Evolutionary conservation across 2,888 invertebrate genomes (phyloP), one percentile per base, ranked within the genome.

Genomic region (Sicus ferrugineus): DNA sequence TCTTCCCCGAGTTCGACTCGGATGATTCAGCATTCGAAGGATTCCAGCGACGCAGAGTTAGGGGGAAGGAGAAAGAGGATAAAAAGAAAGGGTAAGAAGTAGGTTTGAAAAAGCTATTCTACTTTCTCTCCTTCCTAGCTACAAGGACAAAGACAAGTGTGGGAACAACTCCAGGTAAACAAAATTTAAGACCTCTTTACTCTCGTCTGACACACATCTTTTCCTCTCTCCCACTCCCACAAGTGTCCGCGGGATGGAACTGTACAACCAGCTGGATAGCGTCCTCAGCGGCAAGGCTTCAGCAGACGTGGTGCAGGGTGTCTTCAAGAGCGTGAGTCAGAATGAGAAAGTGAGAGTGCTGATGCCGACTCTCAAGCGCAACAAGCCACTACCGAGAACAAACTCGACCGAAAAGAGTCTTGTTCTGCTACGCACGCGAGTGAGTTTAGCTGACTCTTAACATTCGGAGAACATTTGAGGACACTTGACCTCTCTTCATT

Each of bases 241-340:
- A 9, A 28, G 26, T 7, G 28, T 3, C 64, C 56, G 14, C n/a
- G 54, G 26, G 46, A 26, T 21, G 14, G 54, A 54, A 26, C 11
- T 54, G 1, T 28, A 5, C 54, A 28, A 28, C 5, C 75, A 73
- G 0, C 73, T 73, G 23, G 76, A 76, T 4, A 78, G 78, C 23
- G 54, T 85, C 1, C 71, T 82, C 2, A 77, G 77, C 16, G 85
- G 83, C 9, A 78, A 77, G 56, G 64, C 80, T 0, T 79, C 83
- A 2, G 73, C 78, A 0, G 74, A 81, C 7, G 72, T 85, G 31
- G 80, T 85, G 0, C 74, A 77, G 3, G 75, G 78, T 0, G 77
- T 83, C 1, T 79, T 82, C 11, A 75, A 79, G 4, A 73, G 77
- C 16, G 80, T 82, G 0, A 74, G 73, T 56, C 75, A 73, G 28